Percentiles rank a stretch among this genome's conserved stretches.
These are phyloP conservation scores for Nerophis lumbriciformis DNA, from an alignment of 2,113 vertebrate species.

Conservation along the genomic window DNA sequence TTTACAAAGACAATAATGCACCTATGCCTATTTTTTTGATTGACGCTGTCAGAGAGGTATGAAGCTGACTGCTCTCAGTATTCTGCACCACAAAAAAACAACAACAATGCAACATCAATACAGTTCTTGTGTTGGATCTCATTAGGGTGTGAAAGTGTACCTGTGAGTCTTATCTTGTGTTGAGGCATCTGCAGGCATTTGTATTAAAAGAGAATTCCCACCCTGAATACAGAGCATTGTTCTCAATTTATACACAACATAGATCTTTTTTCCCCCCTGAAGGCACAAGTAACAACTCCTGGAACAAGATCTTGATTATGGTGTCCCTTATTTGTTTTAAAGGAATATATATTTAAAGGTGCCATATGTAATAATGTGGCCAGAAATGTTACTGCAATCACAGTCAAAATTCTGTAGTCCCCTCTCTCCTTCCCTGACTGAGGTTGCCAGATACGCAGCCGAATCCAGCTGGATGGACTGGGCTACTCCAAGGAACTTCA, in stretches of 20 bases:
- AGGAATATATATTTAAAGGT: too few relatives aligned
- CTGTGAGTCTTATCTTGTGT: background rate
- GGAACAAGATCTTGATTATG: slow-evolving; percentile 5
- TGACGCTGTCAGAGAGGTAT: too few relatives aligned
- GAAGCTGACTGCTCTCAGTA: too few relatives aligned
- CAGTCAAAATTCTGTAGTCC: too few relatives aligned
- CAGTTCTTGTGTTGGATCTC: background rate
- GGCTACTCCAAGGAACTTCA: too few relatives aligned
- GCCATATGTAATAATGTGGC: too few relatives aligned
- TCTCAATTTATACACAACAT: slow-evolving; percentile 3
- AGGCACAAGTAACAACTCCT: slow-evolving; percentile 27
- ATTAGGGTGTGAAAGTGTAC: background rate
- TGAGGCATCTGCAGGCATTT: slow-evolving; percentile 2
- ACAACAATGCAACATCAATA: background rate
- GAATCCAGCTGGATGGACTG: too few relatives aligned
- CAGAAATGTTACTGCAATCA: too few relatives aligned
- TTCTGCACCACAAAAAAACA: background rate
- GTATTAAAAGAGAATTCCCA: slow-evolving; percentile 15
- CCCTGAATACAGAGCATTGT: slow-evolving; percentile 9
- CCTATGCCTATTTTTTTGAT: too few relatives aligned
- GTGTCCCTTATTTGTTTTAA: slow-evolving; percentile 9
- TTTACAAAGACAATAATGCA: too few relatives aligned
- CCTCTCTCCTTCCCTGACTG: too few relatives aligned
- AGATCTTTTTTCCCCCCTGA: slow-evolving; percentile 8
- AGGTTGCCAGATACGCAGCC: too few relatives aligned